Base-by-base conservation (phyloP, 1,140 invertebrate genomes). In the Sycophila sp. region DNA sequence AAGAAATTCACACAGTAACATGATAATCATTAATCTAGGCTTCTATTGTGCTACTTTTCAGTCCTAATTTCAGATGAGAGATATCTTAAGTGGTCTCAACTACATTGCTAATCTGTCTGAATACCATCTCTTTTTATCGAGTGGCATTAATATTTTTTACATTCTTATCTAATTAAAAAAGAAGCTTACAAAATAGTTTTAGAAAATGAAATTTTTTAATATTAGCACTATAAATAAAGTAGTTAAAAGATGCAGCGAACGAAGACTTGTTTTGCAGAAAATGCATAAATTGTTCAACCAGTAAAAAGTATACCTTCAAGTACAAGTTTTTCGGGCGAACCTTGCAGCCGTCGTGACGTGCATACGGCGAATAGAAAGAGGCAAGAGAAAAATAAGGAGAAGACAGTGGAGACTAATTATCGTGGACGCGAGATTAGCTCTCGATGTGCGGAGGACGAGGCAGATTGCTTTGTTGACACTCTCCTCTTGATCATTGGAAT, bases 381-480 rank as follows among this genome's bases (percentile, higher is more conserved):
- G n/a, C n/a, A n/a, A n/a, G n/a, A n/a, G n/a, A n/a, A n/a, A n/a
- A n/a, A n/a, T n/a, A n/a, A n/a, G n/a, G n/a, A n/a, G n/a, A n/a
- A n/a, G n/a, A n/a, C n/a, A n/a, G n/a, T n/a, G n/a, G n/a, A n/a
- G n/a, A 0, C 6, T 64, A 53, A 53, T 64, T 53, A 60, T 60
- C 45, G 32, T 66, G 26, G n/a, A n/a, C 22, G 22, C 15, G 11
- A 55, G 36, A 66, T 56, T 66, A 56, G 19, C 56, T 56, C 17
- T 30, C 49, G 34, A 58, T 24, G 13, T 53, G 19, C 42, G 42
- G 17, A 22, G 24, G 17, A 22, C 19, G 30, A 34, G 26, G 28
- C 32, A 68, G 42, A 59, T 59, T 49, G 59, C 30, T 59, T 68
- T 47, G 36, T 59, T 59, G 65, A 68, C 55, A 59, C 17, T 67